Evolutionary conservation across 1,140 invertebrate species (phyloP).

Genomic region (Varroa destructor): DNA sequence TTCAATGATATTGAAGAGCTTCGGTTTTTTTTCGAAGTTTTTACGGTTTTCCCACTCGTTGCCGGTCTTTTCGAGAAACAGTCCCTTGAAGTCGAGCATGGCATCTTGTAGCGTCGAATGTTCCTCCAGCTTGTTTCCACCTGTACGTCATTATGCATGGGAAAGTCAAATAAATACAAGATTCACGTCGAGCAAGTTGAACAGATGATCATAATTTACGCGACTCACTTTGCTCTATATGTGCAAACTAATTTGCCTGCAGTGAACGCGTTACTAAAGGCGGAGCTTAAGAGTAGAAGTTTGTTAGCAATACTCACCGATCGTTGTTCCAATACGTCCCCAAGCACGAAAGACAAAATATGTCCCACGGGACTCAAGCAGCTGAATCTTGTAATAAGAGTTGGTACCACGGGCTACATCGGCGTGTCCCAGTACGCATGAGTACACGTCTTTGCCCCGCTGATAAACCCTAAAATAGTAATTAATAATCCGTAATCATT

Average conservation of each 20-base stretch:
- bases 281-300: too few species aligned
- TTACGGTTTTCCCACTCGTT: constrained; percentile 58
- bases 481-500: not conserved
- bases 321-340: constrained; percentile 87
- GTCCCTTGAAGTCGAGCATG: constrained; percentile 50
- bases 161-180: too few species aligned
- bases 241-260: too few species aligned
- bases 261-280: too few species aligned
- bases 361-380: constrained; percentile 59
- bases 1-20: constrained; percentile 74
- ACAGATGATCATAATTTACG: too few species aligned
- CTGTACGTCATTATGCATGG: not conserved
- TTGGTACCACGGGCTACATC: constrained; percentile 76
- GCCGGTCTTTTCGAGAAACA: constrained; percentile 71
- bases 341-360: constrained; percentile 77
- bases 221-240: too few species aligned
- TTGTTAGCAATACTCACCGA: constrained; percentile 43
- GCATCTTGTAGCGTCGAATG: constrained; percentile 48
- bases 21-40: constrained; percentile 63
- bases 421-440: constrained; percentile 62
- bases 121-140: constrained; percentile 58
- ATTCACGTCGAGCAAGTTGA: too few species aligned
- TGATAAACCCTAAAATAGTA: constrained; percentile 51
- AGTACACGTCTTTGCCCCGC: constrained; percentile 51
- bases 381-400: constrained; percentile 86